phyloP scores from a whole-genome alignment of 2,797 vertebrate genomes.

The Falco biarmicus region DNA sequence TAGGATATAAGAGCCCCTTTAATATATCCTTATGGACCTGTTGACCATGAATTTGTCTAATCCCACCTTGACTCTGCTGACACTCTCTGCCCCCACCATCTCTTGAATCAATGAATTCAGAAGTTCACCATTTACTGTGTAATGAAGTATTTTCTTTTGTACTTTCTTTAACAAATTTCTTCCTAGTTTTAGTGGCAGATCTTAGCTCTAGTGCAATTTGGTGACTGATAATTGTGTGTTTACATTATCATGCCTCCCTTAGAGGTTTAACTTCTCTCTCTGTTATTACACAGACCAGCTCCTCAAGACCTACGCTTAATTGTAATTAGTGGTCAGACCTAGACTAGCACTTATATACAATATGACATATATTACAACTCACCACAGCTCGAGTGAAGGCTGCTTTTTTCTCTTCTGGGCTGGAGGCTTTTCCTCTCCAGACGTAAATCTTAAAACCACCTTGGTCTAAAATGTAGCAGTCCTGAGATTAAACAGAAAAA shows the following conservation, averaged over 20 bases:
- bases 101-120: neutral
- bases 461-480: slow-evolving; percentile 90
- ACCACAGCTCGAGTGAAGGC: slow-evolving; percentile 89
- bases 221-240: neutral
- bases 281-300: neutral
- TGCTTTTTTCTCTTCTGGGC: slow-evolving; percentile 81
- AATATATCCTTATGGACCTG: neutral
- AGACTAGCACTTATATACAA: neutral
- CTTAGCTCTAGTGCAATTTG: neutral
- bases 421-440: slow-evolving; percentile 90
- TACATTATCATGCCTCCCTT: neutral
- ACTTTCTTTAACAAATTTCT: neutral
- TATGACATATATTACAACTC: slow-evolving; percentile 43
- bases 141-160: neutral
- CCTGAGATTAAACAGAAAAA: slow-evolving; percentile 48
- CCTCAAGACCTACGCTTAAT: neutral
- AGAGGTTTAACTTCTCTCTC: neutral
- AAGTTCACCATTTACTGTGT: neutral
- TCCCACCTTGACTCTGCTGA: neutral
- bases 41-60: neutral
- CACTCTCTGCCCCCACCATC: neutral
- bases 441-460: slow-evolving; percentile 86
- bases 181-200: neutral
- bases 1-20: neutral
- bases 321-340: slow-evolving; percentile 9